Evolutionary conservation across 35 echinoderm and acorn worm genomes (phyloP).

Genomic region (Apostichopus parvimensis): DNA sequence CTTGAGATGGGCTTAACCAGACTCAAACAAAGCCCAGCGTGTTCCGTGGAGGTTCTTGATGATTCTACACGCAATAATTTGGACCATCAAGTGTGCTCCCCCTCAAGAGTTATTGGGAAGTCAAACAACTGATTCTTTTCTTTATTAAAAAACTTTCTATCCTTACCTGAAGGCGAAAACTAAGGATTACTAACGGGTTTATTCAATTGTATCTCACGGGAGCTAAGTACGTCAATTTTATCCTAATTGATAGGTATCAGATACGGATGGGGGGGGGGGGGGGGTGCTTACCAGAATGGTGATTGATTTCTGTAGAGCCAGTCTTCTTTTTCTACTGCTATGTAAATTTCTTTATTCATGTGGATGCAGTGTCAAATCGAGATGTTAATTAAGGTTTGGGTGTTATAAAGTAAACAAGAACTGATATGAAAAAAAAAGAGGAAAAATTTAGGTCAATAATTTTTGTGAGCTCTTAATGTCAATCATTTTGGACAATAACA

Average conservation of each 20-base stretch:
- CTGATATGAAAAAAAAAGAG: too few relatives aligned
- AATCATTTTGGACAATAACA: too few relatives aligned
- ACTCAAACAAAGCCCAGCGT: conserved; percentile 51
- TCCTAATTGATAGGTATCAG: conserved; percentile 41
- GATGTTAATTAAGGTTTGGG: too few relatives aligned
- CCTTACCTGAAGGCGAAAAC: conserved; percentile 14
- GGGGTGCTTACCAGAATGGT: neutral
- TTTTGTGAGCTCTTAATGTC: too few relatives aligned
- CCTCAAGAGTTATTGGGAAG: conserved; percentile 30
- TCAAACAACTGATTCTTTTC: conserved; percentile 12
- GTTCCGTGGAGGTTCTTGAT: conserved; percentile 4
- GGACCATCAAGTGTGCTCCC: conserved; percentile 14
- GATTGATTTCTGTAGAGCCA: conserved; percentile 2
- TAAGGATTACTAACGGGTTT: conserved; percentile 32
- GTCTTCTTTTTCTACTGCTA: neutral
- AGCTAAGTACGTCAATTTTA: conserved; percentile 18
- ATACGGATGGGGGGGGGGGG: neutral
- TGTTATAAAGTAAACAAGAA: too few relatives aligned
- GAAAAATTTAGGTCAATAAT: too few relatives aligned
- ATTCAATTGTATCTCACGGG: conserved; percentile 21
- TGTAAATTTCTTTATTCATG: neutral
- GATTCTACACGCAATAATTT: conserved; percentile 57
- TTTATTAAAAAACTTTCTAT: neutral
- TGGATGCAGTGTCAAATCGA: too few relatives aligned
- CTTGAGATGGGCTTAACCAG: neutral